Evolutionary conservation across 2,888 invertebrate species (phyloP), one percentile per base, ranked within the genome.

Genomic region (Sipha maydis): DNA sequence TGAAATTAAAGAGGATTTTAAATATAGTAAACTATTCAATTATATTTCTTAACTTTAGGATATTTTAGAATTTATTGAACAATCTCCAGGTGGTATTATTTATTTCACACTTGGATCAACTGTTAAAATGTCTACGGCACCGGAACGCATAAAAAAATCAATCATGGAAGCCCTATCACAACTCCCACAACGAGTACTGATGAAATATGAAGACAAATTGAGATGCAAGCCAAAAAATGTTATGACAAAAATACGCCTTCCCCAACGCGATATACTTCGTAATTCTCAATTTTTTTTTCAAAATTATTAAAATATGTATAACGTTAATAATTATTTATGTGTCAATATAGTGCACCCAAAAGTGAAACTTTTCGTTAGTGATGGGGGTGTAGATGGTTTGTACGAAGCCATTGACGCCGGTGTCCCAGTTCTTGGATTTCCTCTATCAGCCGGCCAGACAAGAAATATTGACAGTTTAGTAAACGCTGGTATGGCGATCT

Each of bases 151-250:
- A n/a, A 78, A 78, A 17, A 54, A 85, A 38, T 48, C 34, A 9
- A 78, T 85, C 54, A 78, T 76, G 78, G 75, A 85, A 14, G 85
- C 78, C 54, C 78, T 85, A 34, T 69, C 61, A 25, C 78, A 78
- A 71, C 76, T 85, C 38, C 85, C 78, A 19, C 85, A 78, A 28
- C 11, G 85, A 48, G 54, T 85, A 21, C 78, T 85, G 48, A 78
- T 76, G 85, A 85, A 85, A 85, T 85, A 31, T 31, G 85, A 85
- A 85, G 85, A 69, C 54, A 78, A 85, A 71, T 69, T 85, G 78
- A 3, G 71, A 54, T 54, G 78, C n/a, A 85, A 85, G 54, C 85
- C 78, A 21, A 31, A 78, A 9, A 85, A 85, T 11, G 85, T 78
- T 34, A 78, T 85, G 71, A 85, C 78, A 54, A 75, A 61, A 41